Evolutionary conservation across 2,797 vertebrate genomes (phyloP).

Genomic region (Petrocephalus sullivani): DNA sequence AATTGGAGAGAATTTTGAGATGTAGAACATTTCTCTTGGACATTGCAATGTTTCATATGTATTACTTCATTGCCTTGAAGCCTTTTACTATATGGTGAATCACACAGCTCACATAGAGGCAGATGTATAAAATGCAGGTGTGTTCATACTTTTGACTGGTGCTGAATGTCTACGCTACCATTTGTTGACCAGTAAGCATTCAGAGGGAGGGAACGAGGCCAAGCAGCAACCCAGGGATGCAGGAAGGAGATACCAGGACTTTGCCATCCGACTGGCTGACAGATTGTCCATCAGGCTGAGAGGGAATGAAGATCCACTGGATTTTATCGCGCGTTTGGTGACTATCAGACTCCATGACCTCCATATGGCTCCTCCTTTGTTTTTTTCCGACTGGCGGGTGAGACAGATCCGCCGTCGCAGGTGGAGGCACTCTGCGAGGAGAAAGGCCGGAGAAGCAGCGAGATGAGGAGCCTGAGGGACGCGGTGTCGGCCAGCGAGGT

Average conservation of each 20-base stretch:
- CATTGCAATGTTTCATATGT: neutral
- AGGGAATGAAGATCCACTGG: conserved; percentile 49
- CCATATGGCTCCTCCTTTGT: neutral
- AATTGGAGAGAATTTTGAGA: neutral
- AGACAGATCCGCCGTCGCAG: conserved; percentile 40
- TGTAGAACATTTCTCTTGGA: neutral
- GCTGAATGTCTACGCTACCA: neutral
- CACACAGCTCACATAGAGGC: neutral
- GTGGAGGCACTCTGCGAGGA: conserved; percentile 58
- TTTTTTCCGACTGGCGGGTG: neutral
- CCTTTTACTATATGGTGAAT: neutral
- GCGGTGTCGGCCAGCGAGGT: conserved; percentile 68
- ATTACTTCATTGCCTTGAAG: neutral
- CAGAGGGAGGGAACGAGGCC: conserved; percentile 53
- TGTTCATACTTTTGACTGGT: neutral
- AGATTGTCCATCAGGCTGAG: conserved; percentile 48
- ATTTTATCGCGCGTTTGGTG: conserved; percentile 62
- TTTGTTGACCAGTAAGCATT: conserved; percentile 44
- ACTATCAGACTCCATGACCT: conserved; percentile 13
- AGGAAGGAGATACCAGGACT: conserved; percentile 49
- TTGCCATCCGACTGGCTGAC: conserved; percentile 53
- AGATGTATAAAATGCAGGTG: neutral
- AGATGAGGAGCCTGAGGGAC: conserved; percentile 67
- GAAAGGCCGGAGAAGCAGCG: conserved; percentile 57
- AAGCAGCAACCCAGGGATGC: conserved; percentile 47